These are phyloP conservation scores for Argya squamiceps DNA, from an alignment of 2,797 vertebrate species.

Conservation along the genomic window DNA sequence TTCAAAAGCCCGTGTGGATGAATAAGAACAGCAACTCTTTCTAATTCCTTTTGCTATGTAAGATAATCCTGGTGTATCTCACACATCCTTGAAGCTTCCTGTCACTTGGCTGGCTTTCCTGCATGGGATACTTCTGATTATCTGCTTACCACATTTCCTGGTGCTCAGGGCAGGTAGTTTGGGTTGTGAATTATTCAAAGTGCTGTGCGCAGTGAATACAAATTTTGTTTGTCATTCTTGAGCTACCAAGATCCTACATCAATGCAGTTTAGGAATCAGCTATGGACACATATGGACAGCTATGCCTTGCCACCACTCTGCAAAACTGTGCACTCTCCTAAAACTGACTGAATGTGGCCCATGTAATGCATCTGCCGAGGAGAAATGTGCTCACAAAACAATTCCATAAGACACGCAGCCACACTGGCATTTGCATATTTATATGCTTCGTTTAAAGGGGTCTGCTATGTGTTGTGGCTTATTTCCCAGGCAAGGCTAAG, in stretches of 20 bases:
- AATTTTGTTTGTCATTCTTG: neutral
- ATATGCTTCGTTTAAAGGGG: neutral
- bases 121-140: neutral
- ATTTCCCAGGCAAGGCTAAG: neutral
- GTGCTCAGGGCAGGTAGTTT: neutral
- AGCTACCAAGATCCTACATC: neutral
- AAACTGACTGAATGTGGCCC: neutral
- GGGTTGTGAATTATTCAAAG: neutral
- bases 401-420: neutral
- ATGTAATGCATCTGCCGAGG: neutral
- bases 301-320: neutral
- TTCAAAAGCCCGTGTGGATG: neutral
- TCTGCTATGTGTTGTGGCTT: neutral
- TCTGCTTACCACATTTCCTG: neutral
- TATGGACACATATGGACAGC: neutral
- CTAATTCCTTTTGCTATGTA: neutral
- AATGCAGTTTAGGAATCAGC: neutral
- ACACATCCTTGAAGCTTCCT: neutral
- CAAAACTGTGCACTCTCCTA: neutral
- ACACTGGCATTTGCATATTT: neutral
- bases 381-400: conserved; percentile 20
- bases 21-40: neutral
- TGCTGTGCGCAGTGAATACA: neutral
- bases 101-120: neutral
- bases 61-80: neutral